Base-by-base conservation (phyloP, 2,888 invertebrate genomes). In the Spodoptera littoralis region DNA sequence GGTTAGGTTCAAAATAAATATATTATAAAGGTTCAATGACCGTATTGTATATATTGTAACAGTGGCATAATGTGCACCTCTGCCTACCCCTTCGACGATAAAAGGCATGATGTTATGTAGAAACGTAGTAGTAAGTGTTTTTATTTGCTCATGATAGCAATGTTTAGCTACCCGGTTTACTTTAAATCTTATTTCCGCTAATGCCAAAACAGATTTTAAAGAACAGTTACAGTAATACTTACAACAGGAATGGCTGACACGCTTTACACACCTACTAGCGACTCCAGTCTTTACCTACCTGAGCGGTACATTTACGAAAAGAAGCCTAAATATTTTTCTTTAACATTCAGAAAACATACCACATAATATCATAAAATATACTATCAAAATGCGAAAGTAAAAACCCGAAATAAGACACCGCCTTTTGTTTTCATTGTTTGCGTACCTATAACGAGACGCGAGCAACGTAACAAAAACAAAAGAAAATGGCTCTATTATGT, bases 401-500 rank as follows among this genome's bases (percentile, higher is more conserved):
- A 88, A 88, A 86, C 84, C 80, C 81, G 92, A 90, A 92, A 93
- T 91, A 92, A 90, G 92, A 92, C 88, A 90, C 90, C 88, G 86
- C 80, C 89, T 92, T 92, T 91, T 92, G 92, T 92, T 93, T 93
- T 93, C 94, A 93, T 94, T 93, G 93, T 90, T 82, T 86, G 84
- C 88, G 87, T 88, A 89, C 92, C 92, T 91, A 91, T 92, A 92
- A 92, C 92, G 90, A 87, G 89, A 88, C 86, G 87, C 86, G 84
- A 86, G 88, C 82, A 85, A 88, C 88, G 91, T 88, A 90, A 92
- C 92, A 94, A 94, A 94, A 94, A 94, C 94, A 93, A 92, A 94
- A 93, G 93, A 91, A 94, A 93, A 94, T 93, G 89, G 92, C 91
- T 93, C 93, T 93, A 94, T 94, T 94, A 94, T 94, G 93, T 94